Evolutionary conservation across 2,888 invertebrate species (phyloP).

Genomic region (Sinodicranocentrus sp.): DNA sequence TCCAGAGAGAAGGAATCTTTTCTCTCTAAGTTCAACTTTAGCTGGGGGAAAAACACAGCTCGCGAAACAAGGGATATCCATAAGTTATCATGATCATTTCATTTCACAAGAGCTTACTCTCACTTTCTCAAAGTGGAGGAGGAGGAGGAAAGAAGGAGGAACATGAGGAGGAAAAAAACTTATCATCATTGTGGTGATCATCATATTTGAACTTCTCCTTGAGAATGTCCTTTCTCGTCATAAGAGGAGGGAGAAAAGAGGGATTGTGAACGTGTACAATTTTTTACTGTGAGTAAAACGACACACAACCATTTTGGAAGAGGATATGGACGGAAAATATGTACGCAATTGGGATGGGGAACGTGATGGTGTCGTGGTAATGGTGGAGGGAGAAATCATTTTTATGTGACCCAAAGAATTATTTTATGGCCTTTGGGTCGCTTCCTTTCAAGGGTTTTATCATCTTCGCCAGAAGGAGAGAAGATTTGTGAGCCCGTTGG

Average conservation of each 20-base stretch:
- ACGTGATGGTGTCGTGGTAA: background rate
- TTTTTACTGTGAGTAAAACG: too few species aligned
- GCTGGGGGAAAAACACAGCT: background rate
- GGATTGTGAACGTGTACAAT: too few species aligned
- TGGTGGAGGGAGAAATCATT: slow-evolving; percentile 47
- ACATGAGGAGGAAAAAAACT: slow-evolving; percentile 9
- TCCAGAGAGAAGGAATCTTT: too few species aligned
- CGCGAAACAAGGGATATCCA: slow-evolving; percentile 7
- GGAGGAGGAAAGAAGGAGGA: background rate
- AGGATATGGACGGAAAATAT: background rate
- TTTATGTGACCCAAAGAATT: slow-evolving; percentile 62
- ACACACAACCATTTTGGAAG: too few species aligned
- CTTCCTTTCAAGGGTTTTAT: slow-evolving; percentile 29
- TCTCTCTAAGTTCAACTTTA: too few species aligned
- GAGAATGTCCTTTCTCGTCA: slow-evolving; percentile 15
- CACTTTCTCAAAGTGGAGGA: background rate
- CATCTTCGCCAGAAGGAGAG: slow-evolving; percentile 42
- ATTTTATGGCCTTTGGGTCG: slow-evolving; percentile 58
- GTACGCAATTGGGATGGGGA: background rate
- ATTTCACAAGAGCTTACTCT: slow-evolving; percentile 6
- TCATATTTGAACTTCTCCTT: slow-evolving; percentile 18
- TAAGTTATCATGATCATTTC: slow-evolving; percentile 26
- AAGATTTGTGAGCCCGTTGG: slow-evolving; percentile 54
- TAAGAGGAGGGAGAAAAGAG: background rate
- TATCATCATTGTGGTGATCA: slow-evolving; percentile 16